A percentile compares a stretch with the other conserved stretches of the same genome.
Conservation (phyloP, 2,888 invertebrate species). For the Hedychridium roseum region DNA sequence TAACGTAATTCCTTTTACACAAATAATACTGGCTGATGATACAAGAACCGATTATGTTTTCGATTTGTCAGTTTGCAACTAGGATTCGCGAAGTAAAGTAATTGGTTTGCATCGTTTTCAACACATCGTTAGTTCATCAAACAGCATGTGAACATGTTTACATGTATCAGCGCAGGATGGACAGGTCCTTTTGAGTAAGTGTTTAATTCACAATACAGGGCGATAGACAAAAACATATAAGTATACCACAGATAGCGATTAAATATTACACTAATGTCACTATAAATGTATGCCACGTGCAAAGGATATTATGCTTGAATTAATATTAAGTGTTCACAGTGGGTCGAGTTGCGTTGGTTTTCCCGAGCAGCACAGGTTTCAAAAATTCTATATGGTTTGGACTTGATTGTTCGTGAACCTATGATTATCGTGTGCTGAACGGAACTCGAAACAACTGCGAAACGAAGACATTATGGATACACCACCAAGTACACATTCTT, state of each 20-base stretch:
- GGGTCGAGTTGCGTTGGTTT: slow-evolving; percentile 13
- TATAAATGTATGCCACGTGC: slow-evolving; percentile 47
- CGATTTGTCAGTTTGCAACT: slow-evolving; percentile 28
- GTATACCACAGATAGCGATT: slow-evolving; percentile 47
- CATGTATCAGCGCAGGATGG: too few relatives aligned
- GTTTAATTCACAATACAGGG: slow-evolving; percentile 26
- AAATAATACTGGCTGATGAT: slow-evolving; percentile 52
- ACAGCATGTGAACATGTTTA: slow-evolving; percentile 2
- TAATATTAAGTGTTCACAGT: slow-evolving; percentile 21
- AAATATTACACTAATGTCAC: slow-evolving; percentile 47
- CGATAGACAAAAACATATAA: slow-evolving; percentile 43
- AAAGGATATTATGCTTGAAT: slow-evolving; percentile 41
- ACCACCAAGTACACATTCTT: slow-evolving; percentile 19
- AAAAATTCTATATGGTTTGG: slow-evolving; percentile 24
- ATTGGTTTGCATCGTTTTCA: too few relatives aligned
- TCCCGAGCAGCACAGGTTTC: too few relatives aligned
- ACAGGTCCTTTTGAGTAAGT: not conserved
- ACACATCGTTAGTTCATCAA: too few relatives aligned
- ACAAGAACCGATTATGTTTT: slow-evolving; percentile 39
- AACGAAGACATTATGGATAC: slow-evolving; percentile 18
- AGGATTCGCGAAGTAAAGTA: slow-evolving; percentile 36
- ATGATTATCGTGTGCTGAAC: too few relatives aligned
- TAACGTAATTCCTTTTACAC: slow-evolving; percentile 38
- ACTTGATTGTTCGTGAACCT: too few relatives aligned
- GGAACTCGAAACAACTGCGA: slow-evolving; percentile 24